Evolutionary conservation across 2,888 invertebrate species (phyloP), one percentile per base, ranked within the genome.

Genomic region (Anaspis maculata): DNA sequence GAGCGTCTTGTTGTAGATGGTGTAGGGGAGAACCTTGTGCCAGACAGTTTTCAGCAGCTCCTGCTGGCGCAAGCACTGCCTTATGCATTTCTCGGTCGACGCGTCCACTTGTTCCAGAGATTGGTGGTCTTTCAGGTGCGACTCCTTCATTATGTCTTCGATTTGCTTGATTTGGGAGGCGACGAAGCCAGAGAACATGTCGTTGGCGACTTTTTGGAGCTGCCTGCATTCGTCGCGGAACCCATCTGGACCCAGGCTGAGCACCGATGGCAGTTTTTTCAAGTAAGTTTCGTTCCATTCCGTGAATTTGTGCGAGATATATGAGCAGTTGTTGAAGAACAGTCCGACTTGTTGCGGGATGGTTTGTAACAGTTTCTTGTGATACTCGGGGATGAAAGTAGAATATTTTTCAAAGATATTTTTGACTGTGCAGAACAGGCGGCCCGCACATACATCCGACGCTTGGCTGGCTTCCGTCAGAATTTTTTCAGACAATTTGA

Each of bases 291-390:
- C 22, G 3, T 78, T 79, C 51, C 85, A 67, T 1, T 75, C 74
- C 33, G 75, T 70, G 33, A 85, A 66, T 50, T 79, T 74, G 65
- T 90, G 83, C 0, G 85, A 78, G 7, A 95, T 69, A 57, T 80
- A 94, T 78, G 86, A 79, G 59, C 91, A 91, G 64, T 95, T 94
- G 69, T 95, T 95, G 67, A 92, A 81, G 56, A 86, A 86, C 14
- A 91, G 59, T 3, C 86, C 90, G 47, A 84, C 78, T 67, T 89
- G 86, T 54, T 92, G 90, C 2, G 94, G 92, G 53, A 92, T 83
- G 1, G 79, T 83, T 54, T 83, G 77, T 35, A 94, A 69, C 46
- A 81, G 76, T 51, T 82, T 79, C 54, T 79, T 79, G 64, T 92
- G 91, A 54, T 83, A 76, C 45, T 79, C 78, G 1, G 87, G 84